Base-by-base conservation (phyloP, 2,113 vertebrate species). In the Urocitellus parryii region DNA sequence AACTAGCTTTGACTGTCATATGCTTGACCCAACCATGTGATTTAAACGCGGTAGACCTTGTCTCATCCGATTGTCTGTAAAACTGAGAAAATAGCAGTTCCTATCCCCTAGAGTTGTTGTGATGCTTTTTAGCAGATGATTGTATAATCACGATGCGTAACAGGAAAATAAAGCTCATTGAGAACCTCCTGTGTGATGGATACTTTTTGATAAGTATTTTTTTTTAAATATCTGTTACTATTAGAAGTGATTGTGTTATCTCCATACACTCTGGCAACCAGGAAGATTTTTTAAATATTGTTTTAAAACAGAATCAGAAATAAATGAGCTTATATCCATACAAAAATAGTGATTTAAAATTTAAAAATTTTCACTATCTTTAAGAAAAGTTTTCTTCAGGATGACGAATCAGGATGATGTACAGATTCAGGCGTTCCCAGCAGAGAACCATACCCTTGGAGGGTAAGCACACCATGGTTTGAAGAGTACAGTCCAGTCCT, bases 271-370 rank as follows among this genome's bases (percentile, higher is more conserved):
- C 8, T 65, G 56, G 29, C 5, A 70, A 58, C 56, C 79, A 39
- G 76, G 8, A 81, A 37, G 20, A 63, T 45, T 45, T 39, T 34
- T 29, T 37, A 42, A 32, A 65, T 18, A 20, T 56, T 42, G 7
- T 37, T 56, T 87, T 94, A 27, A 48, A 89, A 76, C 42, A 76
- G 67, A 90, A 63, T 29, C 25, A 56, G 53, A 93, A 94, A 56
- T 53, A 45, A 74, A 48, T 74, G 48, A 37, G 45, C 51, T 93
- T 80, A 1, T 18, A 25, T 72, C 74, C 70, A 6, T 78, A 42
- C n/a, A 27, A 72, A 90, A 95, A 76, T 74, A 78, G 9, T 74
- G 12, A 20, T 56, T 84, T 84, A 85, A 9, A 25, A 3, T 56
- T 74, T 73, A 32, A 29, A 68, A 94, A 63, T 76, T 63, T 32